A percentile compares a stretch with the other conserved stretches of the same genome.
Evolutionary conservation across 2,113 vertebrate species (phyloP).

Genomic region (Eubucco bourcierii): DNA sequence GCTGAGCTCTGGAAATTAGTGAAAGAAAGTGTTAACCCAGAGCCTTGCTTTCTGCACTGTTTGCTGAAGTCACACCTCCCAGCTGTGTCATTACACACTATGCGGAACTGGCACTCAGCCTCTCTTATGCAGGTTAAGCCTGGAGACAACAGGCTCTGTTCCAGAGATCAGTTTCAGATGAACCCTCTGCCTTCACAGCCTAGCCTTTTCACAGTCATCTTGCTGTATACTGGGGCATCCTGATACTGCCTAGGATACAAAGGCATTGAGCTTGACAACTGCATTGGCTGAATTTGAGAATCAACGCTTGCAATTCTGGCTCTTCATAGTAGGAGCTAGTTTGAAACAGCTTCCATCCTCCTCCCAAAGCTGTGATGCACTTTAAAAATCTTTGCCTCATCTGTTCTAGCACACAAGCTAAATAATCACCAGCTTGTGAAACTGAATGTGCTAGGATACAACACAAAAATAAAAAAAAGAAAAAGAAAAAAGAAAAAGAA

Average conservation of each 20-base stretch:
- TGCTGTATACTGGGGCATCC: not conserved
- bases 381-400: not conserved
- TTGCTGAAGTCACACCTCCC: not conserved
- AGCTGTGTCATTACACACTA: not conserved
- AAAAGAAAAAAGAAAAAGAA: not conserved
- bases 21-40: not conserved
- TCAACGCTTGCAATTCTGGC: not conserved
- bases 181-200: not conserved
- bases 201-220: not conserved
- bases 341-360: not conserved
- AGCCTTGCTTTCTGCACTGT: not conserved
- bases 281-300: not conserved
- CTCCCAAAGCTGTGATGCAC: not conserved
- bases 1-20: not conserved
- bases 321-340: not conserved
- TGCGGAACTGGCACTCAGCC: constrained; percentile 9
- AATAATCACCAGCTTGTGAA: not conserved
- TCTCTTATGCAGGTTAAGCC: not conserved
- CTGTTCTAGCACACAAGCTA: not conserved
- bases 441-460: not conserved
- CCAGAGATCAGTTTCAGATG: not conserved
- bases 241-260: not conserved
- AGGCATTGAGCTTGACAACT: not conserved
- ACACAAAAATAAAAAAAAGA: too few relatives aligned
- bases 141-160: not conserved